Conservation (phyloP, 2,113 vertebrate species). For the Microcebus griseorufus region DNA sequence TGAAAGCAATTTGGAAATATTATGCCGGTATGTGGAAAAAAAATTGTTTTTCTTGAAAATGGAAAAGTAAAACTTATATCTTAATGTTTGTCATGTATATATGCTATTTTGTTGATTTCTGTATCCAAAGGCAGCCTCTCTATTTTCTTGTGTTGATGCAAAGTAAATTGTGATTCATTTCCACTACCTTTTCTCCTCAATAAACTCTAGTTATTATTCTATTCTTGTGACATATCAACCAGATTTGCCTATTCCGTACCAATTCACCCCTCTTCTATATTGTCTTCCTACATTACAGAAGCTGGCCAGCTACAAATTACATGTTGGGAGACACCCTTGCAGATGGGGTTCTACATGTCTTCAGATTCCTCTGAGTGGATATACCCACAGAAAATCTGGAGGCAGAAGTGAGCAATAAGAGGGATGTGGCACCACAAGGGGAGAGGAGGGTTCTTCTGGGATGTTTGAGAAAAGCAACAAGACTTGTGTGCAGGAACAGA, state of each 20-base stretch:
- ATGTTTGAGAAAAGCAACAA: background rate
- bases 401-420: background rate
- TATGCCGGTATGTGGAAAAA: background rate
- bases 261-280: background rate
- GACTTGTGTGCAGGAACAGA: background rate
- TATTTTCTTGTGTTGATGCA: background rate
- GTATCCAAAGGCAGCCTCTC: background rate
- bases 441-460: background rate
- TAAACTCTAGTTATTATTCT: background rate
- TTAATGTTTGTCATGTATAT: background rate
- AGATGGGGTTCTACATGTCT: background rate
- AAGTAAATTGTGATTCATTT: conserved; percentile 14
- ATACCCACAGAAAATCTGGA: background rate
- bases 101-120: conserved; percentile 16
- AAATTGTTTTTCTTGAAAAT: background rate
- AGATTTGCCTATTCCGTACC: background rate
- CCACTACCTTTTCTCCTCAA: background rate
- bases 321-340: background rate
- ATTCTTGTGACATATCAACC: background rate
- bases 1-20: background rate
- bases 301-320: background rate
- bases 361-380: background rate
- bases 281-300: background rate
- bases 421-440: no score
- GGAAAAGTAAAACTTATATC: background rate